Evolutionary conservation across 2,888 invertebrate species (phyloP).

Genomic region (Ceraclea dissimilis): DNA sequence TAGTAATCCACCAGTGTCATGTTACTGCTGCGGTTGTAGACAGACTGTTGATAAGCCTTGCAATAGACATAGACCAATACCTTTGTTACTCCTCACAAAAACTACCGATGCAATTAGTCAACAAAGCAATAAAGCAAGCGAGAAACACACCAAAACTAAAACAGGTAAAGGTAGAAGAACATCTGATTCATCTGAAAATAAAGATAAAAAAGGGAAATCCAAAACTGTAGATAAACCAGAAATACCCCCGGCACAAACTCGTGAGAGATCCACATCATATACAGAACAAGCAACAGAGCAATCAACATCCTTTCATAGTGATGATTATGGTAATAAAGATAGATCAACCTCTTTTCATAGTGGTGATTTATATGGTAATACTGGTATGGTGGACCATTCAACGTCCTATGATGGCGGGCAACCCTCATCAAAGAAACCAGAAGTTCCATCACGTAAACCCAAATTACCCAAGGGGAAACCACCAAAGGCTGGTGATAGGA

Average conservation of each 20-base stretch:
- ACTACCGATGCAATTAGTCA: not conserved
- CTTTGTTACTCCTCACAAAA: not conserved
- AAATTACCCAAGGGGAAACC: slow-evolving; percentile 20
- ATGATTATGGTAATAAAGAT: no score
- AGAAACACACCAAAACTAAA: not conserved
- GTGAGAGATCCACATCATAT: no score
- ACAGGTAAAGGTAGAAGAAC: no score
- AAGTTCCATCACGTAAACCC: slow-evolving; percentile 14
- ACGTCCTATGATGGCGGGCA: no score
- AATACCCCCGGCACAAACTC: not conserved
- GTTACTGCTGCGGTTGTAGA: not conserved
- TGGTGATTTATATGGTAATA: no score
- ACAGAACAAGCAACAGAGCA: no score
- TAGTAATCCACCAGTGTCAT: not conserved
- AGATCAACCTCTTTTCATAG: no score
- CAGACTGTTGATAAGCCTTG: not conserved
- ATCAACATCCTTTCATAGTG: no score
- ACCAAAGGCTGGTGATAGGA: not conserved
- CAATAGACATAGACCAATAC: not conserved
- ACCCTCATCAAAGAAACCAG: not conserved
- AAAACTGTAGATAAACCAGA: not conserved
- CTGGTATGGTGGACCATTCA: no score
- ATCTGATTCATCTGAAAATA: no score
- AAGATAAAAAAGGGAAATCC: not conserved
- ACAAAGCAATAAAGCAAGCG: not conserved